phyloP scores from a whole-genome alignment of 1,140 invertebrate genomes.

The Philopotamus ludificatus region DNA sequence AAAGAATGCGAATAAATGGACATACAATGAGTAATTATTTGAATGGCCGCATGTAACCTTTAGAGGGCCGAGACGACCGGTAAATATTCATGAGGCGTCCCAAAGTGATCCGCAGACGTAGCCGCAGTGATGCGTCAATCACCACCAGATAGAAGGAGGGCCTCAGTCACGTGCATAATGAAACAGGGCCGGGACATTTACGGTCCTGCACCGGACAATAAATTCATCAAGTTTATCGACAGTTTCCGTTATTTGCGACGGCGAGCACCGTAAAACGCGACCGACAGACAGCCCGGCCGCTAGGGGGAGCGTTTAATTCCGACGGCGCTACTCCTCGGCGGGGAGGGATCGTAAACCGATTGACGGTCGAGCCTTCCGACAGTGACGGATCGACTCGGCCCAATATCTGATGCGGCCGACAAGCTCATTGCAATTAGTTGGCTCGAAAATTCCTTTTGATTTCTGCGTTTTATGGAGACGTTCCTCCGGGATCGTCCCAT shows the following conservation, averaged over 20 bases:
- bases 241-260: conserved; percentile 34
- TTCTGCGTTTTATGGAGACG: too few relatives aligned
- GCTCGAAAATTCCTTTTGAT: too few relatives aligned
- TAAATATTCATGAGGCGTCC: conserved; percentile 14
- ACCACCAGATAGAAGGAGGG: background rate
- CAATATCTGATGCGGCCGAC: background rate
- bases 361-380: background rate
- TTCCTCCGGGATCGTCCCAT: conserved; percentile 5
- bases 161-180: background rate
- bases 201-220: conserved; percentile 20
- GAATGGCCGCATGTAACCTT: too few relatives aligned
- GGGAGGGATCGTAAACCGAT: conserved; percentile 6
- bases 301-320: conserved; percentile 21
- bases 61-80: background rate
- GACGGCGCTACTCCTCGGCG: background rate
- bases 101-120: background rate
- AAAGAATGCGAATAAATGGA: too few relatives aligned
- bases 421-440: background rate
- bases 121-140: conserved; percentile 6
- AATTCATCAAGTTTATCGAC: conserved; percentile 40
- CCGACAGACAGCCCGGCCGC: conserved; percentile 4
- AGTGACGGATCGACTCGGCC: background rate
- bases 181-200: conserved; percentile 11
- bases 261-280: conserved; percentile 15
- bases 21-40: too few relatives aligned